These are phyloP conservation scores for Ormyrus labotus DNA, from an alignment of 2,888 invertebrate genomes.

Conservation along the genomic window DNA sequence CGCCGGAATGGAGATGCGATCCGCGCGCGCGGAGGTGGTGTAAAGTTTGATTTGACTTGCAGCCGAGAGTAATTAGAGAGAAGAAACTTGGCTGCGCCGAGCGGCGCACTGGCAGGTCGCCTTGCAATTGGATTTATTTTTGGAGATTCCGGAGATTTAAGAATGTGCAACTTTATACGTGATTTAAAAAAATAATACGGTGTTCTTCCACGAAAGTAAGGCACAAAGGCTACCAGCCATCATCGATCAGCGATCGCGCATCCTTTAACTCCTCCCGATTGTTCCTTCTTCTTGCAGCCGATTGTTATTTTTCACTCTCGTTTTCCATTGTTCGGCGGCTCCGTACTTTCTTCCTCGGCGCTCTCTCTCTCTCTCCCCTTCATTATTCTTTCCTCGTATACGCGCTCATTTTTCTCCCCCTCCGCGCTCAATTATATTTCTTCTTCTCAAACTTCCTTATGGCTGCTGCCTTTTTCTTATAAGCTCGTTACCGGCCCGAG, in stretches of 20 bases:
- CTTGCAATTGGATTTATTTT: too few relatives aligned
- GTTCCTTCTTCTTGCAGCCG: neutral
- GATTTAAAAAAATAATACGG: neutral
- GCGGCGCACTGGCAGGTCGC: too few relatives aligned
- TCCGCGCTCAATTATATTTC: slow-evolving; percentile 15
- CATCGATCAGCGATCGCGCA: too few relatives aligned
- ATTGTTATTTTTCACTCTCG: neutral
- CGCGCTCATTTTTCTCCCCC: slow-evolving; percentile 8
- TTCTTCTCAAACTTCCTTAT: slow-evolving; percentile 28
- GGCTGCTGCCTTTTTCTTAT: slow-evolving; percentile 9
- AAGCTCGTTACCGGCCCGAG: slow-evolving; percentile 16
- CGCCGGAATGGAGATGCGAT: too few relatives aligned
- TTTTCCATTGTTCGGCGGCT: slow-evolving; percentile 7
- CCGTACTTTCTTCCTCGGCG: neutral
- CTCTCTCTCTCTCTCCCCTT: slow-evolving; percentile 1
- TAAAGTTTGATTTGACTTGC: too few relatives aligned
- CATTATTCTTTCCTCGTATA: slow-evolving; percentile 16
- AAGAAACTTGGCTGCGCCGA: too few relatives aligned
- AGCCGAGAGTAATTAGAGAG: too few relatives aligned
- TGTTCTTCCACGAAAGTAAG: neutral
- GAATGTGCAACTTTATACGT: too few relatives aligned
- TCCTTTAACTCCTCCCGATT: neutral
- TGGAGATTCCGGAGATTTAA: neutral
- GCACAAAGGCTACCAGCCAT: neutral
- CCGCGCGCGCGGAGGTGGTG: too few relatives aligned